Conservation (phyloP, 2,113 vertebrate genomes). For the Hemichromis elongatus region DNA sequence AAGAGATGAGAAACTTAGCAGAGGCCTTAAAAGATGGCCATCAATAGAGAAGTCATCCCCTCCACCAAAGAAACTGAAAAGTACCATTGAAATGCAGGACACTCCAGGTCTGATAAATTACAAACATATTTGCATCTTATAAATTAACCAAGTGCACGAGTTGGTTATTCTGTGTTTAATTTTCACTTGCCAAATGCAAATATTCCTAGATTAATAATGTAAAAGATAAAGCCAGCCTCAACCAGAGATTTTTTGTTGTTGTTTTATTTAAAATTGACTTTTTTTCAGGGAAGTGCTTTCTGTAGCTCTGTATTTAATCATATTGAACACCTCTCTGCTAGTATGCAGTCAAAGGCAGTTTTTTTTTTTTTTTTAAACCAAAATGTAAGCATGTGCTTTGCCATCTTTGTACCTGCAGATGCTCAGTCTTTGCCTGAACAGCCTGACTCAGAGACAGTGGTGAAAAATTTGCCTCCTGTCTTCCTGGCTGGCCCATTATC, state of each 20-base stretch:
- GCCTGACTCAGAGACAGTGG: slow-evolving; percentile 32
- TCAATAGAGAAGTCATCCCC: neutral
- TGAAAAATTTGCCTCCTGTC: slow-evolving; percentile 57
- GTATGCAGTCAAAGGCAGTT: neutral
- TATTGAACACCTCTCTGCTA: neutral
- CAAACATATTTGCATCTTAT: neutral
- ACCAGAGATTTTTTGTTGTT: neutral
- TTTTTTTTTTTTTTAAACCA: neutral
- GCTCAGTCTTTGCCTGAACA: slow-evolving; percentile 29
- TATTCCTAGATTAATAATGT: neutral
- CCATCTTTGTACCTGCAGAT: neutral
- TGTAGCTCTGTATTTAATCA: neutral
- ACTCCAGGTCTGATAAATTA: slow-evolving; percentile 32
- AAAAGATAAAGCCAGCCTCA: neutral
- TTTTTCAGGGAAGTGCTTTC: neutral
- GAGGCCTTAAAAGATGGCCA: neutral
- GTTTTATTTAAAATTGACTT: neutral
- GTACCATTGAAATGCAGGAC: slow-evolving; percentile 13
- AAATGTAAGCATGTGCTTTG: neutral
- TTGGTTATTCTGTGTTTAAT: neutral
- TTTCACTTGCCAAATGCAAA: neutral
- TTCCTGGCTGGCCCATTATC: slow-evolving; percentile 40
- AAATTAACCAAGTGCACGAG: neutral
- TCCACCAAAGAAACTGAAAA: neutral
- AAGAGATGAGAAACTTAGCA: neutral